Evolutionary conservation across 2,113 vertebrate genomes (phyloP).

Genomic region (Grammomys dolichurus): DNA sequence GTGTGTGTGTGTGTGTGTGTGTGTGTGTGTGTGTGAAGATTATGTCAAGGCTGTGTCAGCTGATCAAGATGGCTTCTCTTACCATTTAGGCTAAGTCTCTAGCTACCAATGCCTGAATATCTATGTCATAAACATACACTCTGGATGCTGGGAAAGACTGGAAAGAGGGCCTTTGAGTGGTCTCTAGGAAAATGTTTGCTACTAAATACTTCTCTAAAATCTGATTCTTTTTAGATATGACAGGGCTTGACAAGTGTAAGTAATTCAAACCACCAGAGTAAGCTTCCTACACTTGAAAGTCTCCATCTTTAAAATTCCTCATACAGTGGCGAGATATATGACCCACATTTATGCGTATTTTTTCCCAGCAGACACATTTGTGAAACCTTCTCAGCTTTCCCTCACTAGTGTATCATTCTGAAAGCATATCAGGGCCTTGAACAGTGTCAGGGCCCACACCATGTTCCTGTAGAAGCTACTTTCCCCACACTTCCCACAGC

Average conservation of each 20-base stretch:
- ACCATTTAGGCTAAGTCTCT: neutral
- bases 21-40: too few species aligned
- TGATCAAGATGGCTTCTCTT: neutral
- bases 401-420: neutral
- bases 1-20: neutral
- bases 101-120: neutral
- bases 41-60: neutral
- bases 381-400: neutral
- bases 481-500: neutral
- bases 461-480: neutral
- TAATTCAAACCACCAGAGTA: neutral
- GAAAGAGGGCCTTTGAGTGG: too few species aligned
- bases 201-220: neutral
- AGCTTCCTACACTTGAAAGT: neutral
- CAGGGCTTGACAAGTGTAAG: neutral
- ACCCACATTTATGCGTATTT: neutral
- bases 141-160: neutral
- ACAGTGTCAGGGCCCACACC: neutral
- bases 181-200: neutral
- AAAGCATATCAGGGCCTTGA: neutral
- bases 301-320: neutral
- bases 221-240: neutral
- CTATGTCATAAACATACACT: too few species aligned
- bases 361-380: neutral
- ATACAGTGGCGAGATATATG: neutral